Evolutionary conservation across 2,888 invertebrate species (phyloP), one percentile per base, ranked within the genome.

Genomic region (Gerris lacustris): DNA sequence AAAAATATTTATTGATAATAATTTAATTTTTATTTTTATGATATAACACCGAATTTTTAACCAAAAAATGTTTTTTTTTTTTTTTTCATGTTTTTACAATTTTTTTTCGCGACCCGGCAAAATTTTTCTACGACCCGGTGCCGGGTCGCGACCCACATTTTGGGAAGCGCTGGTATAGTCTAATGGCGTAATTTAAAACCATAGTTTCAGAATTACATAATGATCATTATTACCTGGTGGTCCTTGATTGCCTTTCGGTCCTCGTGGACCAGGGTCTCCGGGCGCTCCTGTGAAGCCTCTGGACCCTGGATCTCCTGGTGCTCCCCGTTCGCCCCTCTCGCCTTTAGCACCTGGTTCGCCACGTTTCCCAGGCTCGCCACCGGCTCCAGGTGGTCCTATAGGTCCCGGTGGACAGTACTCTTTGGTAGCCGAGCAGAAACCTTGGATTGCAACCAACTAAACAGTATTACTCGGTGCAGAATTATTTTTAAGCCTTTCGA

Each of bases 371-470:
- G 77, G 76, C 5, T 75, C 77, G 1, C 79, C 83, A 31, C 79
- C 82, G 6, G 80, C 77, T 0, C 87, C 87, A 0, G 82, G 81
- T 0, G 83, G 82, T 0, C 90, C 90, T 66, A 84, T 84, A 0
- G 84, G 83, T 0, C 88, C 88, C 47, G 85, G 85, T 0, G 90
- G 89, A 76, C 93, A 94, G 78, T 90, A 91, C 71, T 90, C 90
- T 77, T 89, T 88, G 0, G 92, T 89, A 7, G 90, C 89, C 76
- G 88, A 88, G 79, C 94, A 94, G 78, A 92, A 91, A 0, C 89
- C 91, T 78, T 92, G 90, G 69, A 94, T 88, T 2, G 90, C 90
- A 78, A 89, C 88, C 77, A 90, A 86, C 92, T 92, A 82, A 55
- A 55, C 55, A 55, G 55, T 55, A 15, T 55, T 55, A 55, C 55